These are phyloP conservation scores for Champsocephalus gunnari DNA, from an alignment of 2,797 vertebrate genomes.

Conservation along the genomic window DNA sequence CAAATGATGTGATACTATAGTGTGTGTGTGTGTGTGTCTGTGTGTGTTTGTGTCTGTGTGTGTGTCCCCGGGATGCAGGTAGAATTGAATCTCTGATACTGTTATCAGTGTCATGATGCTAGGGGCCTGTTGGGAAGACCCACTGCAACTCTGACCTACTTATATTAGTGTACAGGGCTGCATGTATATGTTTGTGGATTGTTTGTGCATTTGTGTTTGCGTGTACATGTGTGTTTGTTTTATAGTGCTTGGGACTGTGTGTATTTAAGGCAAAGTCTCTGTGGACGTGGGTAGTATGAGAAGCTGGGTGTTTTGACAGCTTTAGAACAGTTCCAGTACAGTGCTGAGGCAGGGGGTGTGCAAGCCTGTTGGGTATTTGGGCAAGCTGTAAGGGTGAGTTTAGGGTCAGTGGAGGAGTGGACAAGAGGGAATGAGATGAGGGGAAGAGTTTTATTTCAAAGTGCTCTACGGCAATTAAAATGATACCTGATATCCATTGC, in stretches of 20 bases:
- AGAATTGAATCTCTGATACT: constrained; percentile 79
- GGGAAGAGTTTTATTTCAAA: constrained; percentile 36
- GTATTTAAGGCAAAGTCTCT: constrained; percentile 65
- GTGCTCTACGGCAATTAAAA: constrained; percentile 33
- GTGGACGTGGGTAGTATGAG: constrained; percentile 75
- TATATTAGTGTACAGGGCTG: constrained; percentile 67
- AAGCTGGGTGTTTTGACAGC: constrained; percentile 84
- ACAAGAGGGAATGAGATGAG: constrained; percentile 46
- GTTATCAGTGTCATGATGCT: constrained; percentile 71
- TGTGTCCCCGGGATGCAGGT: constrained; percentile 40
- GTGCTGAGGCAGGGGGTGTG: constrained; percentile 64
- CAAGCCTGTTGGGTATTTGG: constrained; percentile 63
- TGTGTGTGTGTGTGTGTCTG: no score
- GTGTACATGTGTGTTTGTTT: constrained; percentile 50
- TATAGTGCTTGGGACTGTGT: constrained; percentile 49
- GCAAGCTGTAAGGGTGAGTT: constrained; percentile 58
- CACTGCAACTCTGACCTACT: constrained; percentile 84
- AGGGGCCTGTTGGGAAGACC: constrained; percentile 75
- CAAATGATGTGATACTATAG: constrained; percentile 8
- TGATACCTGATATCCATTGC: constrained; percentile 34
- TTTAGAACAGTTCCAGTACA: constrained; percentile 77
- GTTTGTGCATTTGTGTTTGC: constrained; percentile 46
- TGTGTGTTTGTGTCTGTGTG: no score
- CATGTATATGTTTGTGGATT: constrained; percentile 55
- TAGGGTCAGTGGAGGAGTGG: constrained; percentile 59